Evolutionary conservation across 1,140 invertebrate genomes (phyloP).

Genomic region (Helicorthomorpha holstii): DNA sequence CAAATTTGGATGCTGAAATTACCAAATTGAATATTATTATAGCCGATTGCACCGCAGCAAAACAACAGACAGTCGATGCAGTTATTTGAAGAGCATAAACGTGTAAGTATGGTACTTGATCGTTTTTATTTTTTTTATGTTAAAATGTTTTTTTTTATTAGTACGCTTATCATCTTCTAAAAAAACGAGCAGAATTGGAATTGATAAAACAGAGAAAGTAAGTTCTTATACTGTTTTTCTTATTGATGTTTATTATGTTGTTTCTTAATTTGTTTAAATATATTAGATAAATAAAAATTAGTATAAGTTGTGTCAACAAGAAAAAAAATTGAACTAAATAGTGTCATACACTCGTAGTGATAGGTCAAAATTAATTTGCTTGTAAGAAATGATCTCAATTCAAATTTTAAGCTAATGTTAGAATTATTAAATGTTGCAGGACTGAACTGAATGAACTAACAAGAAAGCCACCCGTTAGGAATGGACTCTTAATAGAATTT

Average conservation of each 20-base stretch:
- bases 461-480: background rate
- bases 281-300: background rate
- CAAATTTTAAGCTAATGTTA: background rate
- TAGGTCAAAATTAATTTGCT: background rate
- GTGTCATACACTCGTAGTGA: no score
- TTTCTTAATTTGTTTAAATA: background rate
- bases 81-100: slow-evolving; percentile 72
- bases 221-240: background rate
- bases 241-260: background rate
- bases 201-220: background rate
- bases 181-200: background rate
- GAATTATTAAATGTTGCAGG: background rate
- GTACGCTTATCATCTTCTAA: background rate
- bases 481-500: background rate
- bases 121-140: background rate
- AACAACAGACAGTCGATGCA: slow-evolving; percentile 53
- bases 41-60: slow-evolving; percentile 60
- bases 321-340: no score
- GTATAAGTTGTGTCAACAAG: no score
- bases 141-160: background rate
- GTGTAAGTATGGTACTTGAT: slow-evolving; percentile 36
- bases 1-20: background rate
- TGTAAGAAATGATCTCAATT: background rate
- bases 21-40: slow-evolving; percentile 22
- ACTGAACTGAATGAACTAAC: background rate